Evolutionary conservation across 2,888 invertebrate genomes (phyloP).

Genomic region (Agrochola lota): DNA sequence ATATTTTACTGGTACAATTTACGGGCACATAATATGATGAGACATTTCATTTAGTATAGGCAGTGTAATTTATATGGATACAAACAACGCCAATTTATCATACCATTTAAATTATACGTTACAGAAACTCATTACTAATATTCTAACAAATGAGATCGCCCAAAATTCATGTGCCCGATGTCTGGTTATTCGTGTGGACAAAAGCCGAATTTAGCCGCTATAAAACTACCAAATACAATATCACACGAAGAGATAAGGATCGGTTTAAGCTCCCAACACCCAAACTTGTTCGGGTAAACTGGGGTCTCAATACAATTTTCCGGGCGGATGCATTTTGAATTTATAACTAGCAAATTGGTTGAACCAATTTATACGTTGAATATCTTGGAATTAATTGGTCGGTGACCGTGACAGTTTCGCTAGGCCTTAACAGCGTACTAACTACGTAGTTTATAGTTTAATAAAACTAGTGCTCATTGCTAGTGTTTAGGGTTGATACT

Average conservation of each 20-base stretch:
- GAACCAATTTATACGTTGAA: constrained; percentile 88
- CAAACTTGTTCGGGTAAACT: constrained; percentile 75
- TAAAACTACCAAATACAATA: constrained; percentile 78
- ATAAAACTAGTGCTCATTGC: constrained; percentile 47
- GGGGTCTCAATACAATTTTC: constrained; percentile 89
- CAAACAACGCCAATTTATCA: constrained; percentile 44
- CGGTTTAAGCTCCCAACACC: constrained; percentile 66
- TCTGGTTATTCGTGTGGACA: constrained; percentile 77
- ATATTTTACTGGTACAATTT: background rate
- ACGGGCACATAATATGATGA: background rate
- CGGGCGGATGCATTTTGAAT: constrained; percentile 89
- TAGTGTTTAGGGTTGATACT: constrained; percentile 37
- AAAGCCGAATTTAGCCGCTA: constrained; percentile 79
- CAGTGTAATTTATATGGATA: constrained; percentile 6
- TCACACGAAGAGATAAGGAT: constrained; percentile 65
- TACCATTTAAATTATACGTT: constrained; percentile 57
- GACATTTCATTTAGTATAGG: constrained; percentile 4
- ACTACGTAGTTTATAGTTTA: constrained; percentile 63
- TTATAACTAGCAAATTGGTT: constrained; percentile 90
- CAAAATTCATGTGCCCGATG: constrained; percentile 70
- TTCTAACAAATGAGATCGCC: constrained; percentile 71
- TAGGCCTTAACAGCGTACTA: constrained; percentile 67
- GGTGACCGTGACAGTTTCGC: constrained; percentile 77
- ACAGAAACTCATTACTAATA: constrained; percentile 66
- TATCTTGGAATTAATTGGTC: constrained; percentile 88